Evolutionary conservation across 2,888 invertebrate species (phyloP), one percentile per base, ranked within the genome.

Genomic region (Netelia inedita): DNA sequence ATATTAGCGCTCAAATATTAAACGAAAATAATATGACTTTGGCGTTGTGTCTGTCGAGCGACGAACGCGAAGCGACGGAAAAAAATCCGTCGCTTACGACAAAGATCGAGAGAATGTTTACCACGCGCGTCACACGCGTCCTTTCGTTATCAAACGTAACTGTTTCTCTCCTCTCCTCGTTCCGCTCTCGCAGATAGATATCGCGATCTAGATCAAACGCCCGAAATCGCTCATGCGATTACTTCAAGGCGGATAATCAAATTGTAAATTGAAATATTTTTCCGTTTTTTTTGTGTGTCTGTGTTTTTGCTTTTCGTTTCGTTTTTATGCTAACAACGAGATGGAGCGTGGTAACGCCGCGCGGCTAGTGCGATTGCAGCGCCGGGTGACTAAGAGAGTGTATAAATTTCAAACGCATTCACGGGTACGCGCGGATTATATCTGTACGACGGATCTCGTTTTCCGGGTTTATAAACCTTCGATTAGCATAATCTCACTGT

Each of bases 381-480:
- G 28, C 69, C 35, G 1, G 63, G 69, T 76, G 79, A 78, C 81
- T 73, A 73, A 81, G 16, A 81, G 16, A 50, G 21, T 35, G 46
- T 80, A 75, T 78, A 11, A 28, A 61, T 59, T 78, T 28, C 23
- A 9, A 43, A 43, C 63, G 28, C 35, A 66, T 35, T 35, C 35
- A 35, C 35, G 35, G 8, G 59, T 59, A 23, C 43, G n/a, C 50
- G 75, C n/a, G 63, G 61, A 68, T 76, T 61, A 73, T 74, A 84
- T 81, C 78, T 57, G 68, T 50, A 41, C 55, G 59, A 16, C 14
- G 50, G 65, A 74, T 78, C 81, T 69, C 78, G 84, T 81, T 84
- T 84, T 84, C 84, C 84, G 84, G 84, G 84, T 81, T 78, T 84
- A 81, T 81, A 81, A 84, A 84, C 78, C 73, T 68, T 65, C 78